Evolutionary conservation across 2,113 vertebrate species (phyloP), one percentile per base, ranked within the genome.

Genomic region (Plecotus auritus): DNA sequence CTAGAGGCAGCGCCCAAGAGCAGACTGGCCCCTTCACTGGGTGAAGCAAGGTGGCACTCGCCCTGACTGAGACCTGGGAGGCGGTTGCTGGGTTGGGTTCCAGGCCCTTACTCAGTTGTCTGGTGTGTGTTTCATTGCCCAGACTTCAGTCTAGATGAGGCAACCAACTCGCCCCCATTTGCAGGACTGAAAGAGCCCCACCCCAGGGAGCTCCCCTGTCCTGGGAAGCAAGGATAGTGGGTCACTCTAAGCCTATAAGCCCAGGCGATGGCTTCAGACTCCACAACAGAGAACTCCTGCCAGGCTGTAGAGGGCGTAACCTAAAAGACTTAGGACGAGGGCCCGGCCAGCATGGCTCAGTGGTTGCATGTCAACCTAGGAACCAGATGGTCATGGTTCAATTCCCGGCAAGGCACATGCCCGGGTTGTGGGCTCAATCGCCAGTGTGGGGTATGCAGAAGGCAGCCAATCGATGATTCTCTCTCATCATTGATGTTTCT

Each of bases 11-110:
- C 11, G 1, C 76, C 16, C 0, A 9, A 40, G 26, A 32, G 42
- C 40, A 13, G n/a, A 5, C 28, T 1, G n/a, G 45, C 9, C 59
- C 2, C 26, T 35, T 20, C 1, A 0, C 4, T 0, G 30, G 45
- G 23, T 3, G 7, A 5, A 16, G 20, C 1, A 0, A 37, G 20
- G 35, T 4, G 30, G 2, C 23, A 9, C 56, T 10, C 0, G 3
- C 6, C 42, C 37, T 28, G 61, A 10, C 1, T 20, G 61, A 22
- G 8, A 2, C 37, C 37, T 35, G 4, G 10, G 0, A 14, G 51
- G 51, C 0, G 0, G 17, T 6, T 2, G 2, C 76, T 12, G 12
- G 0, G 12, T 2, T 23, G 5, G 42, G 20, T n/a, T 56, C 42
- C 9, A 1, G 30, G 73, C 69, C 28, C 12, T 13, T 3, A 4